Base-by-base conservation (phyloP, 2,797 vertebrate genomes). In the Clamator glandarius region DNA sequence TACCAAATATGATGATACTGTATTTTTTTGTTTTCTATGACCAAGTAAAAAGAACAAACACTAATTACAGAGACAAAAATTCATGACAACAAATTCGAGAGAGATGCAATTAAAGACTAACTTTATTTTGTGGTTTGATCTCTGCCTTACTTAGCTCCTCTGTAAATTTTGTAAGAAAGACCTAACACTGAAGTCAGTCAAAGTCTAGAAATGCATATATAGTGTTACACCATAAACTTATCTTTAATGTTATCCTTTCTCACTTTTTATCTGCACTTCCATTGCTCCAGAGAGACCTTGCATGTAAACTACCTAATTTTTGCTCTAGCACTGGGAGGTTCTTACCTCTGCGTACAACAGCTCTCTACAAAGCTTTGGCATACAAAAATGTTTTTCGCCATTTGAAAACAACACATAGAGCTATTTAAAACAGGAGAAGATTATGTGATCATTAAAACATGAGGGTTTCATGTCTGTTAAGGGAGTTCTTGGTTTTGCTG, bases 301-400 rank as follows among this genome's bases (percentile, higher is more conserved):
- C 64, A 75, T 83, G 61, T 48, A 85, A 94, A 80, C 50, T 64
- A 46, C 36, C 52, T 84, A 25, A 87, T 82, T 93, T 95, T 90
- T 80, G 26, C 41, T 89, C 57, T 89, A 89, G 14, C 61, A 41
- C 36, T 67, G 61, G 54, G 61, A 89, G 33, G 24, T 79, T 68
- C 74, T 31, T 83, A 70, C 29, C 36, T 52, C 69, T 89, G 46
- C 21, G 15, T 54, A 58, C 57, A 68, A 48, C 5, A 89, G 42
- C 42, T 90, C 14, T 91, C 68, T 78, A 61, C 50, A 80, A 80
- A 78, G 64, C 42, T 48, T 83, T 91, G 75, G 44, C 23, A 9
- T 58, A 61, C 4, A 7, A 64, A 92, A 86, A 78, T 86, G 23
- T 41, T 92, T 80, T 78, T 35, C 15, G 11, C 11, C 21, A 1